phyloP scores from a whole-genome alignment of 2,113 vertebrate genomes.

The Microcebus griseorufus region DNA sequence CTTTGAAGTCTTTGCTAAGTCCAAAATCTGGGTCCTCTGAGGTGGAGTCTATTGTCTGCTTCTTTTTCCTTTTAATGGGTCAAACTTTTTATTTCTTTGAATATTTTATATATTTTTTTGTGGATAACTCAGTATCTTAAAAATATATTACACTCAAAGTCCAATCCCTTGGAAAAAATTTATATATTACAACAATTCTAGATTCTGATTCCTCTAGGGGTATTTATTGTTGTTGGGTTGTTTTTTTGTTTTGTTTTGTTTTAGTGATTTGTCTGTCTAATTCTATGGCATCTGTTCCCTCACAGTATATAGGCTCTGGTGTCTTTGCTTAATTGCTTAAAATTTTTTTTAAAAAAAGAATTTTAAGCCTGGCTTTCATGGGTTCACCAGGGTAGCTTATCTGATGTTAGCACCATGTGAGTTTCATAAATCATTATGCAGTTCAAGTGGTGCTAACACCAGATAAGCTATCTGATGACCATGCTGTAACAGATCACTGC shows the following conservation, averaged over 20 bases:
- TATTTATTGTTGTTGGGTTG: not conserved
- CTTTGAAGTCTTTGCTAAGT: not conserved
- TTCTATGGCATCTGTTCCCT: not conserved
- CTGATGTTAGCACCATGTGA: not conserved
- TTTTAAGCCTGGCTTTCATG: not conserved
- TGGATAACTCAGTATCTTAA: not conserved
- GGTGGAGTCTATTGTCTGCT: not conserved
- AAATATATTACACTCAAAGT: not conserved
- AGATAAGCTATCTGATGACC: constrained; percentile 32
- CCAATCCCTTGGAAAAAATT: too few relatives aligned
- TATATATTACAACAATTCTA: not conserved
- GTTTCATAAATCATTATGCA: constrained; percentile 49
- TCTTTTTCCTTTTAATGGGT: not conserved
- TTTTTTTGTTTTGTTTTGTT: not conserved
- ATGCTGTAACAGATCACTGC: constrained; percentile 26
- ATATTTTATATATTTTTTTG: not conserved
- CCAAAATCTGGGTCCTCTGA: not conserved
- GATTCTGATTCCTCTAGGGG: not conserved
- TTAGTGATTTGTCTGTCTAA: not conserved
- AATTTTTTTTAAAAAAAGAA: not conserved
- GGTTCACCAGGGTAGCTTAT: too few relatives aligned
- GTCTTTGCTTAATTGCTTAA: not conserved
- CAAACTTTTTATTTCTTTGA: not conserved
- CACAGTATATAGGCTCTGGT: too few relatives aligned
- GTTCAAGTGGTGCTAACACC: constrained; percentile 35